These are phyloP conservation scores for Neodiprion lecontei DNA, from an alignment of 1,140 invertebrate genomes.

Conservation along the genomic window DNA sequence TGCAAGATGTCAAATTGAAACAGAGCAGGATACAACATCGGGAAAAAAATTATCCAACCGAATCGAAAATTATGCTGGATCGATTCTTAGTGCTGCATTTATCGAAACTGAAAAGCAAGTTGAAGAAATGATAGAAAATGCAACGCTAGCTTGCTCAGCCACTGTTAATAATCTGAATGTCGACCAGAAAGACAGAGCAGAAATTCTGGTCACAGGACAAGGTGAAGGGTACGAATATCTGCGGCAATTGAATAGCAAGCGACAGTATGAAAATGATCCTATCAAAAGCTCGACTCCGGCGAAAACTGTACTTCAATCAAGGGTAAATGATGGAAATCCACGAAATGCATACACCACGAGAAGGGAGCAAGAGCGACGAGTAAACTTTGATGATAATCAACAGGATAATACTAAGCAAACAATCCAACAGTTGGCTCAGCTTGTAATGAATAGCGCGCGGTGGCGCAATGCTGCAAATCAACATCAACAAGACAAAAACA, in stretches of 20 bases:
- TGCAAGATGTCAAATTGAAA: conserved; percentile 36
- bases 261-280: conserved; percentile 33
- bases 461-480: conserved; percentile 43
- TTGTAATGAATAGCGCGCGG: conserved; percentile 56
- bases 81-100: conserved; percentile 50
- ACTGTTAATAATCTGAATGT: conserved; percentile 14
- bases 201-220: conserved; percentile 46
- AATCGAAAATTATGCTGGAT: conserved; percentile 44
- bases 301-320: conserved; percentile 29
- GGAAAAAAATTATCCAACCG: conserved; percentile 45
- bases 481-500: conserved; percentile 11
- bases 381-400: conserved; percentile 16
- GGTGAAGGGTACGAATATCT: conserved; percentile 50
- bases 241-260: conserved; percentile 33
- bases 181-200: neutral
- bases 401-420: conserved; percentile 34
- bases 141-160: conserved; percentile 28
- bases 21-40: conserved; percentile 32
- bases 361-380: neutral
- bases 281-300: conserved; percentile 53
- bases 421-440: conserved; percentile 53
- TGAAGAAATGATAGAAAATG: conserved; percentile 36
- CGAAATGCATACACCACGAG: neutral
- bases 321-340: neutral
- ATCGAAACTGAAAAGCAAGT: conserved; percentile 48